Evolutionary conservation across 1,140 invertebrate species (phyloP).

Genomic region (Globodera rostochiensis): DNA sequence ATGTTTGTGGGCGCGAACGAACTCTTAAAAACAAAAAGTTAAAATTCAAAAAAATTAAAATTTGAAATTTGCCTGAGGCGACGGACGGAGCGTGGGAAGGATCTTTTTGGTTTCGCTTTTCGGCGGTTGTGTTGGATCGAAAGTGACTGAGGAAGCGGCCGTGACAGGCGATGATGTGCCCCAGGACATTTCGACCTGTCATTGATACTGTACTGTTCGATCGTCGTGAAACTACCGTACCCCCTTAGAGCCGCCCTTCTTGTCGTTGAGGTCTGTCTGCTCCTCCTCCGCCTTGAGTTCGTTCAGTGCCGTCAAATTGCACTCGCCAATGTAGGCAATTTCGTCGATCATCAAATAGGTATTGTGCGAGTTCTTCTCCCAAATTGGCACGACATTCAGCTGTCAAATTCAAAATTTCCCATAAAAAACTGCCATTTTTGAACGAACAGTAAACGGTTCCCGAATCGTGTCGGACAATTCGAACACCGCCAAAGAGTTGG

Average conservation of each 20-base stretch:
- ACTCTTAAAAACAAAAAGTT: not conserved
- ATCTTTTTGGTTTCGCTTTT: not conserved
- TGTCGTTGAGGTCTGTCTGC: not conserved
- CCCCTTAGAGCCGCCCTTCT: not conserved
- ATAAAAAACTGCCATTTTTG: not conserved
- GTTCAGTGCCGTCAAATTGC: constrained; percentile 36
- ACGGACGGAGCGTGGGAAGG: not conserved
- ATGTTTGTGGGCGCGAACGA: not conserved
- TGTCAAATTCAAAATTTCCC: constrained; percentile 33
- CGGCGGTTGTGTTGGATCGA: constrained; percentile 13
- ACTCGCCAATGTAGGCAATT: constrained; percentile 65
- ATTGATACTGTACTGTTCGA: not conserved
- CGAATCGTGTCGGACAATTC: constrained; percentile 50
- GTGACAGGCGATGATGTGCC: not conserved
- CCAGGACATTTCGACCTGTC: not conserved
- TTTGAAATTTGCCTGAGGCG: not conserved
- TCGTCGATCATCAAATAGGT: constrained; percentile 58
- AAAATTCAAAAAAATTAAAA: not conserved
- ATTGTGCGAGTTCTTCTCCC: constrained; percentile 49
- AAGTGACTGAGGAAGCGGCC: constrained; percentile 36
- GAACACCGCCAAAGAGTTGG: constrained; percentile 59
- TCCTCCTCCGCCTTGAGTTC: constrained; percentile 24
- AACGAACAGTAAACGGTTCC: constrained; percentile 57
- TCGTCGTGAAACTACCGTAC: not conserved
- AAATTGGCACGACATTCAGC: constrained; percentile 62